Evolutionary conservation across 2,113 vertebrate species (phyloP), one percentile per base, ranked within the genome.

Genomic region (Tympanuchus pallidicinctus): DNA sequence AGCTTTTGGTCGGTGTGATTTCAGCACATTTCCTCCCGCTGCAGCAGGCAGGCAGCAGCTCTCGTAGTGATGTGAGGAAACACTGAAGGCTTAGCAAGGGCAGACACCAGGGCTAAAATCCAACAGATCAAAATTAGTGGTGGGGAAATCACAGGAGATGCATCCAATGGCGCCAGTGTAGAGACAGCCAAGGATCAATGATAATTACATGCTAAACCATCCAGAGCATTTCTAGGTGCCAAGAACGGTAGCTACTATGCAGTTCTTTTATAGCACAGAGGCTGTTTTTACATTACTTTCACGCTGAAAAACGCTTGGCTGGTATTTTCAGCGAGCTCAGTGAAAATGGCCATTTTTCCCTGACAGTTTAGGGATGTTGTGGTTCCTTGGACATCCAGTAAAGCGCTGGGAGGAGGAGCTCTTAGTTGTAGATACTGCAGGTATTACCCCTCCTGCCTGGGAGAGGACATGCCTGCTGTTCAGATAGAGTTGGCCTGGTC

Each of bases 261-360:
- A 83, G 38, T 93, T 93, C 64, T 77, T 80, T 5, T 88, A 59
- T 73, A 86, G 52, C 83, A 32, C 1, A 24, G 83, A 86, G 83
- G 90, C 54, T 66, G 40, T 64, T 65, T 83, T 92, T 82, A 92
- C 90, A 86, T 95, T 94, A 91, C 50, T 91, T 86, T 69, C 87
- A 89, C 72, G 7, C 74, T 94, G 85, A 65, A 92, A 91, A 93
- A 66, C 54, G 75, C 8, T 42, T 54, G 67, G 82, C 21, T 90
- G 86, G 65, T 77, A 52, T 81, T 92, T 85, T 60, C 75, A 86
- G 24, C 48, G 24, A 91, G 42, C 75, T 92, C 30, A 4, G 69
- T 67, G 94, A 86, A 88, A 92, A 83, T 24, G 81, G 76, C 12
- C 8, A 2, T 81, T 77, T 80, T 19, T 19, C 40, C 83, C 8